Evolutionary conservation across 2,888 invertebrate species (phyloP).

Genomic region (Andrena minutula): DNA sequence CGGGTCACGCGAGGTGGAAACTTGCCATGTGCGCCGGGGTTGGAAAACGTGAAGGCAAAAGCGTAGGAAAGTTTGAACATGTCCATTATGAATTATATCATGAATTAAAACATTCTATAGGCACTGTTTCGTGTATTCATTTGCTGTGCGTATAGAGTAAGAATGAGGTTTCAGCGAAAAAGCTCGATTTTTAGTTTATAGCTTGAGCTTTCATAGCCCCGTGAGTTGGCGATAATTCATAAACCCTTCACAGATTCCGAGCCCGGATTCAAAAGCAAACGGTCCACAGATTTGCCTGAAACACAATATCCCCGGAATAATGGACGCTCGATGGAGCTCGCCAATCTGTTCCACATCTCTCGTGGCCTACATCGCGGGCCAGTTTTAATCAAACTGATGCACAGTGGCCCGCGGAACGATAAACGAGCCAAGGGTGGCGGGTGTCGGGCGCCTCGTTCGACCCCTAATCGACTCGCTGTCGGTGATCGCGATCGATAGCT

Average conservation of each 20-base stretch:
- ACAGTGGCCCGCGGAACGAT: constrained; percentile 21
- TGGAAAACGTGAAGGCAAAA: too few species aligned
- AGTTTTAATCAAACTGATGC: constrained; percentile 45
- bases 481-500: constrained; percentile 23
- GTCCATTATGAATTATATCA: too few species aligned
- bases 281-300: constrained; percentile 14
- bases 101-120: too few species aligned
- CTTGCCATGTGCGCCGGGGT: too few species aligned
- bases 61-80: too few species aligned
- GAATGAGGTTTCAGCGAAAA: too few species aligned
- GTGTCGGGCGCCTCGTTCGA: background rate
- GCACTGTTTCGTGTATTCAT: too few species aligned
- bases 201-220: too few species aligned
- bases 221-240: background rate
- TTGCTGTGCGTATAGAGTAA: too few species aligned
- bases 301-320: constrained; percentile 29
- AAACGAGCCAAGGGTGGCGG: constrained; percentile 6
- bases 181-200: too few species aligned
- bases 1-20: too few species aligned
- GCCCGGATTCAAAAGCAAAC: constrained; percentile 5
- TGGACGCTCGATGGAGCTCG: constrained; percentile 12
- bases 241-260: background rate
- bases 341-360: constrained; percentile 20
- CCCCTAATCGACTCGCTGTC: constrained; percentile 5
- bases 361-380: constrained; percentile 12